These are phyloP conservation scores for Microvelia longipes DNA, from an alignment of 1,140 invertebrate species.

Conservation along the genomic window DNA sequence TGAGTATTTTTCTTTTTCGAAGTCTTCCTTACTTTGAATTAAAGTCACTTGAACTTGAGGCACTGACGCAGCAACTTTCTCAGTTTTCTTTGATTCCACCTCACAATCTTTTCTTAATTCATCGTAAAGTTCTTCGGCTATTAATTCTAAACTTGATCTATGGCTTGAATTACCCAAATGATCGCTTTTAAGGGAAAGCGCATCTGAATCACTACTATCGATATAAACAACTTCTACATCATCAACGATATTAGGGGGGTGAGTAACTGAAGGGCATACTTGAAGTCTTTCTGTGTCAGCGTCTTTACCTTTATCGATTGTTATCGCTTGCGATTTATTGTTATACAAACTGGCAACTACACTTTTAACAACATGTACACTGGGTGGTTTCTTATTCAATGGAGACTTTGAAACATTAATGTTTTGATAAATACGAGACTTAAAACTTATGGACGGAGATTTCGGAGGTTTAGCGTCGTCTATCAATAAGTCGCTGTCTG, in stretches of 20 bases:
- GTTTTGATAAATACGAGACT: not conserved
- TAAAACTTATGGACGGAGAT: not conserved
- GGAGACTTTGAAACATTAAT: not conserved
- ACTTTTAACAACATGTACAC: not conserved
- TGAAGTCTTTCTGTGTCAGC: not conserved
- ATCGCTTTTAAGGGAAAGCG: not conserved
- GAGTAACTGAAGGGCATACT: not conserved
- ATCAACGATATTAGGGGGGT: conserved; percentile 1
- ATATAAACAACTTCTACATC: conserved; percentile 15
- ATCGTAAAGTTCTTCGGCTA: not conserved
- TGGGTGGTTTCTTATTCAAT: not conserved
- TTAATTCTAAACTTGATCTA: not conserved
- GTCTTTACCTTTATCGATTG: not conserved
- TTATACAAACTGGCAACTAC: not conserved
- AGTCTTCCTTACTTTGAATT: not conserved
- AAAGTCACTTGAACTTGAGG: too few relatives aligned
- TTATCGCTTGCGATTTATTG: not conserved
- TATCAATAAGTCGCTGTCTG: conserved; percentile 10
- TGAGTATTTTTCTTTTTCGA: not conserved
- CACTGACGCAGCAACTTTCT: not conserved
- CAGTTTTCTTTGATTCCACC: not conserved
- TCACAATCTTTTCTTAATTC: not conserved
- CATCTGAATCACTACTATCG: conserved; percentile 15
- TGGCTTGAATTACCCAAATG: not conserved
- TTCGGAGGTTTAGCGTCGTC: conserved; percentile 1